A percentile compares a stretch with the other conserved stretches of the same genome.
phyloP scores from a whole-genome alignment of 1,140 invertebrate genomes.

The Penaeus chinensis region DNA sequence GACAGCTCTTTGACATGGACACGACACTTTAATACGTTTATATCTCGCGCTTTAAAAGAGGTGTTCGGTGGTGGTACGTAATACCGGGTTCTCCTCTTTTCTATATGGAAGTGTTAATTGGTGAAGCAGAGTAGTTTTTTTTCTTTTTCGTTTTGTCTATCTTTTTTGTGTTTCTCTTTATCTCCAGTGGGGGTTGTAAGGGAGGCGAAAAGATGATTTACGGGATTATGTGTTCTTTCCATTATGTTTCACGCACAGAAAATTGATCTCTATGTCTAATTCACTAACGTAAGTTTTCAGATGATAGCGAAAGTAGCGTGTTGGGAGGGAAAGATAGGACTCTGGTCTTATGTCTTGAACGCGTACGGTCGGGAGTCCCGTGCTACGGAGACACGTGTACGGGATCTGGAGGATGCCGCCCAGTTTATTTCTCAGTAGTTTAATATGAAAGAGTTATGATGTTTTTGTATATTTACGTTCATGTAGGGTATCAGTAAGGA shows the following conservation, averaged over 20 bases:
- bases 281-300: slow-evolving; percentile 32
- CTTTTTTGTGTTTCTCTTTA: no score
- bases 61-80: no score
- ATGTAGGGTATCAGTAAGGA: neutral
- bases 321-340: neutral
- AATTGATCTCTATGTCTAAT: slow-evolving; percentile 23
- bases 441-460: neutral
- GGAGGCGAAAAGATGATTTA: no score
- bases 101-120: no score
- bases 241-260: neutral
- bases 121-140: no score
- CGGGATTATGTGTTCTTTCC: no score
- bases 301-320: neutral
- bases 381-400: slow-evolving; percentile 25
- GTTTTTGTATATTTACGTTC: slow-evolving; percentile 12
- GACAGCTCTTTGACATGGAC: no score
- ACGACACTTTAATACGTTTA: no score
- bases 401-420: slow-evolving; percentile 19
- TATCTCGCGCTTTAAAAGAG: no score
- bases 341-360: neutral
- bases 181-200: no score
- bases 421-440: neutral
- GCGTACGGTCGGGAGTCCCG: neutral
- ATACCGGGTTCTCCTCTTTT: no score
- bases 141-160: no score